Conservation (phyloP, 2,888 invertebrate species). For the Elysia crispata region DNA sequence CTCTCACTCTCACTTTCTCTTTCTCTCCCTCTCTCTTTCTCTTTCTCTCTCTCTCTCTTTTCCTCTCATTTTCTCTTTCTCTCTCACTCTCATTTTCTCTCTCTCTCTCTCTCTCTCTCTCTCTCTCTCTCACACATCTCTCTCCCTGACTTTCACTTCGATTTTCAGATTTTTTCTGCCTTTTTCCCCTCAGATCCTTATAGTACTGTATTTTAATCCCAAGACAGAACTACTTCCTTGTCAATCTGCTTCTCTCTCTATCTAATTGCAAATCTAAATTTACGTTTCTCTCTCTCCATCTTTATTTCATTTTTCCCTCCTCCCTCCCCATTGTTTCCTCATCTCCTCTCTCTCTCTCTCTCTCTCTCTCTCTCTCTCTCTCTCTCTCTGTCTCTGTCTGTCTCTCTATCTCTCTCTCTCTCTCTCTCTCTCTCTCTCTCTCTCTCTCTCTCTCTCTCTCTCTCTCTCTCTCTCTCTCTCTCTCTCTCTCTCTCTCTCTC, state of each 20-base stretch:
- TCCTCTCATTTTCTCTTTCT: too few species aligned
- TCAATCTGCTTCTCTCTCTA: background rate
- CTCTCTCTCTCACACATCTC: too few species aligned
- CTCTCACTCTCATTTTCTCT: too few species aligned
- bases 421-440: conserved; percentile 10
- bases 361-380: background rate
- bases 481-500: background rate
- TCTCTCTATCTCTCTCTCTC: background rate
- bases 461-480: background rate
- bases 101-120: too few species aligned
- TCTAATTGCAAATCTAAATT: background rate
- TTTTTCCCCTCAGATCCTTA: too few species aligned
- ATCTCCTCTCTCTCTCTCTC: background rate
- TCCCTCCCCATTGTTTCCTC: conserved; percentile 6
- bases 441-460: background rate
- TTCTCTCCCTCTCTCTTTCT: too few species aligned
- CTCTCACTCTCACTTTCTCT: too few species aligned
- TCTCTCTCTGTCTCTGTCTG: background rate
- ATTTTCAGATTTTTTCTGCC: too few species aligned
- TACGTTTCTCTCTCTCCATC: background rate
- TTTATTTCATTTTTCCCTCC: background rate
- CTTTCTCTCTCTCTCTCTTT: too few species aligned
- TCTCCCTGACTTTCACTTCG: too few species aligned
- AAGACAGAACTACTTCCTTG: conserved; percentile 3
- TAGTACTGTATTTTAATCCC: too few species aligned